Evolutionary conservation across 2,113 vertebrate genomes (phyloP), one percentile per base, ranked within the genome.

Genomic region (Lontra canadensis): DNA sequence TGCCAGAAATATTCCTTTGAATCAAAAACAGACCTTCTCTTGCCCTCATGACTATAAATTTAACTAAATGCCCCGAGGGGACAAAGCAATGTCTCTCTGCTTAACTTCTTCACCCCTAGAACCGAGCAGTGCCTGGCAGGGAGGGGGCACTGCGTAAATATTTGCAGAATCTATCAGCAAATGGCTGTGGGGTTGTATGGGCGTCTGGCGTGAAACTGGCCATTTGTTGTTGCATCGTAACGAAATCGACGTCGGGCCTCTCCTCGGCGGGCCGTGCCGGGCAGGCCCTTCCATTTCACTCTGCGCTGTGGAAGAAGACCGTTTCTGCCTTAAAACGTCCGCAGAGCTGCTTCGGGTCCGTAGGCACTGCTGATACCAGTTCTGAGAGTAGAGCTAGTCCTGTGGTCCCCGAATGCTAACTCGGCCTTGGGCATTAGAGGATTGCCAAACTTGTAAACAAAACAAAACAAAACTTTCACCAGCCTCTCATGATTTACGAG

Each of bases 1-100:
- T 76, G 90, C 55, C 17, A 52, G 52, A 87, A 95, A 59, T 34
- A 36, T 59, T 69, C 44, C 57, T 95, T 91, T 88, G 71, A 94
- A 86, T 86, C 44, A 61, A 87, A 96, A 44, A 49, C 39, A 92
- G 65, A 44, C 4, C 8, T 84, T 39, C 74, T 63, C 29, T n/a
- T 25, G 88, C 57, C 85, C 55, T 36, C 31, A 69, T 34, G 81
- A 2, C 78, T 92, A 36, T 95, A 86, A 67, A 55, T 93, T 90
- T 97, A 49, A 73, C 31, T 61, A 59, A 69, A 49, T 12, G 17
- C 89, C 63, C 42, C 21, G 59, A 79, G 73, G 57, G 57, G 25
- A 42, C n/a, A 57, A 52, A 86, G 55, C 55, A 44, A 0, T 49
- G 34, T 79, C 47, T 74, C 0, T 44, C 71, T 31, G 73, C 25